Conservation (phyloP, 2,797 vertebrate species). For the Harpagifer antarcticus region DNA sequence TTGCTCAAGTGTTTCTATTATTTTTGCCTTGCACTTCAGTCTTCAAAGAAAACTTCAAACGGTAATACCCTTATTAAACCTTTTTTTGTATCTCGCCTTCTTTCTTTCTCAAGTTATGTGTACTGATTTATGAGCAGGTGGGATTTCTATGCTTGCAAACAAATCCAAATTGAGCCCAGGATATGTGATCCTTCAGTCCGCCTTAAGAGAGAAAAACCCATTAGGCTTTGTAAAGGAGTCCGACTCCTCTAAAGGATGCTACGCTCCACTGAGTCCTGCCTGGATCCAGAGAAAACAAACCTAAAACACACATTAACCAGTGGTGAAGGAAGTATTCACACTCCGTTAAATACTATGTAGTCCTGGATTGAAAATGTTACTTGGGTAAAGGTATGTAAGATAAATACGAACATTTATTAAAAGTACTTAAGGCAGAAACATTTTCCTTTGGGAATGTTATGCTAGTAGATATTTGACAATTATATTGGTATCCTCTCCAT, state of each 20-base stretch:
- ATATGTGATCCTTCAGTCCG: constrained; percentile 5
- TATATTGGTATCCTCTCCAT: too few species aligned
- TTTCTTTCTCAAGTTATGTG: not conserved
- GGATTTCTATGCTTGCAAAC: constrained; percentile 13
- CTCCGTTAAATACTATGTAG: too few species aligned
- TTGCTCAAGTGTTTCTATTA: constrained; percentile 22
- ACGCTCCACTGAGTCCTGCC: not conserved
- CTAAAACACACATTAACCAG: not conserved
- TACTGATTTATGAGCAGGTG: constrained; percentile 20
- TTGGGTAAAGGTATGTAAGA: too few species aligned
- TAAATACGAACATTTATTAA: too few species aligned
- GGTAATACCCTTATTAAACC: not conserved
- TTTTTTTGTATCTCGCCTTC: not conserved
- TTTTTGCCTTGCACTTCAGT: not conserved
- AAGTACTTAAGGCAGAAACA: too few species aligned
- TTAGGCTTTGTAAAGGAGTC: constrained; percentile 31
- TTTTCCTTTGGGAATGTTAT: too few species aligned
- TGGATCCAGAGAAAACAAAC: not conserved
- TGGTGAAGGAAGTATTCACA: too few species aligned
- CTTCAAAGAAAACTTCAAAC: not conserved
- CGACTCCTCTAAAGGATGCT: constrained; percentile 18
- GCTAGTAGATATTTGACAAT: too few species aligned
- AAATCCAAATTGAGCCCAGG: constrained; percentile 1
- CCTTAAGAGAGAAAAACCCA: constrained; percentile 21
- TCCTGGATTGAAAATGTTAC: too few species aligned